phyloP scores from a whole-genome alignment of 2,113 vertebrate genomes.

The Oryzias woworae region DNA sequence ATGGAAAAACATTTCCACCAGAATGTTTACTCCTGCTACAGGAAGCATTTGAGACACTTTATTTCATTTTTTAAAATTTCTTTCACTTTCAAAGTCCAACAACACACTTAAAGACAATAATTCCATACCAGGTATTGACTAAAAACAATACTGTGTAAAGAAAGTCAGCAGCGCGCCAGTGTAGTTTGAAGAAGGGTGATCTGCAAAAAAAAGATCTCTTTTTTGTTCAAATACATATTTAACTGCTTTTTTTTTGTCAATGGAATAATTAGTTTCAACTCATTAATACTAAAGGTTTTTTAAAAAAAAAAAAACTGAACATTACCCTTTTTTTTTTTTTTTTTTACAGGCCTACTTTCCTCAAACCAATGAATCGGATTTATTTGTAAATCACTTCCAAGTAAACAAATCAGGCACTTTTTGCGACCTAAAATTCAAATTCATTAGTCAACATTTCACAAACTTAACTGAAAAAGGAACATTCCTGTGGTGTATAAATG shows the following conservation, averaged over 20 bases:
- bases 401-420: conserved; percentile 28
- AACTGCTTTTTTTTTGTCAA: no score
- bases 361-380: neutral
- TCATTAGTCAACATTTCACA: neutral
- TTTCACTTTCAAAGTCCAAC: neutral
- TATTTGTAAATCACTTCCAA: neutral
- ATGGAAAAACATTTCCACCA: neutral
- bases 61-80: neutral
- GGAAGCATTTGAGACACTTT: neutral
- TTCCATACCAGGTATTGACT: neutral
- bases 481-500: neutral
- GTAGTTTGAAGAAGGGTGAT: no score
- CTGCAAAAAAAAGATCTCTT: neutral
- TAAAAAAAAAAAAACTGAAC: no score
- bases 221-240: neutral
- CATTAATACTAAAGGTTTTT: no score
- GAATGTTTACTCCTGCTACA: neutral
- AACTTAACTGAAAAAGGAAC: neutral
- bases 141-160: neutral
- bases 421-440: conserved; percentile 8
- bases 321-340: no score
- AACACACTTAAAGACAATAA: neutral
- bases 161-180: no score
- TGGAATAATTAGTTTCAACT: no score
- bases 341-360: neutral